These are phyloP conservation scores for Thalassophryne amazonica DNA, from an alignment of 2,797 vertebrate genomes.

Conservation along the genomic window DNA sequence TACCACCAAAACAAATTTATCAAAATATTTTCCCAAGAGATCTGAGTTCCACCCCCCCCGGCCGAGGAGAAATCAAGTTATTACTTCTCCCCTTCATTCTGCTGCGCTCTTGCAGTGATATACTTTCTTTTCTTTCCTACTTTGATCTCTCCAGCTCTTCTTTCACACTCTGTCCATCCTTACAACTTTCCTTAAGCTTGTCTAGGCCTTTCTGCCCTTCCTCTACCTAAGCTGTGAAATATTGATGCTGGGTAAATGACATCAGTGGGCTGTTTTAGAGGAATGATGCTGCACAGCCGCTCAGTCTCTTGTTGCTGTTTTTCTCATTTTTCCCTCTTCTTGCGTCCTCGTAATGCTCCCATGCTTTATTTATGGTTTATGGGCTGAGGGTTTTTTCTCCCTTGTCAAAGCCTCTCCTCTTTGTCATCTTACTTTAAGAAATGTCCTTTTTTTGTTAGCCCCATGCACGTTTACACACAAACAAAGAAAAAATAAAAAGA, in stretches of 20 bases:
- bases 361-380: slow-evolving; percentile 62
- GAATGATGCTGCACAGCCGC: slow-evolving; percentile 46
- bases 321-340: slow-evolving; percentile 52
- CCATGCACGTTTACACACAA: not conserved
- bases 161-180: slow-evolving; percentile 15
- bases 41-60: slow-evolving; percentile 7
- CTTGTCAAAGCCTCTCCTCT: not conserved
- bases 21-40: not conserved
- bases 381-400: slow-evolving; percentile 23
- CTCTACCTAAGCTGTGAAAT: slow-evolving; percentile 53
- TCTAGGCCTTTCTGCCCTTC: not conserved
- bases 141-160: slow-evolving; percentile 4
- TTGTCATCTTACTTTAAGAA: slow-evolving; percentile 1
- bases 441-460: not conserved
- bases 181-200: slow-evolving; percentile 16
- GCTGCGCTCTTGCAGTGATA: not conserved
- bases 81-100: slow-evolving; percentile 5
- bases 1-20: slow-evolving; percentile 21
- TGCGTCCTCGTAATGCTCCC: slow-evolving; percentile 19
- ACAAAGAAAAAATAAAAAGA: not conserved
- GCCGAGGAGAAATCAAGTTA: slow-evolving; percentile 22
- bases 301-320: slow-evolving; percentile 45
- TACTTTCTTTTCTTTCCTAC: not conserved
- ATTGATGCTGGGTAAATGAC: slow-evolving; percentile 70
- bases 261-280: slow-evolving; percentile 58